Conservation (phyloP, 2,113 vertebrate species). For the Mungos mungo region DNA sequence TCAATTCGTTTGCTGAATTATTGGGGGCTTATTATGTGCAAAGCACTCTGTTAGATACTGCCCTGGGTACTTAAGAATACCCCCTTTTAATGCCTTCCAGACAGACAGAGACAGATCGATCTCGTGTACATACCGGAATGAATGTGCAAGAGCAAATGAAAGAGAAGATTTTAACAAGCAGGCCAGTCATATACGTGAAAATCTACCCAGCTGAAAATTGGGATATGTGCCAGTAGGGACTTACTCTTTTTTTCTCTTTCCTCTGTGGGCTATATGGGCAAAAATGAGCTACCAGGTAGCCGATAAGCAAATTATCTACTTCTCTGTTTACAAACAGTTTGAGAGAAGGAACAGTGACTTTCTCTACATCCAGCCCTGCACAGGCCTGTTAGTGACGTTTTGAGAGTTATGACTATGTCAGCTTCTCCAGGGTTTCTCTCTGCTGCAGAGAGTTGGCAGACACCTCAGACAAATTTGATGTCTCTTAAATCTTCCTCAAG, state of each 20-base stretch:
- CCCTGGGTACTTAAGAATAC: background rate
- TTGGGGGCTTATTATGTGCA: conserved; percentile 10
- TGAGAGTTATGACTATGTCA: conserved; percentile 77
- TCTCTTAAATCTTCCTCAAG: conserved; percentile 79
- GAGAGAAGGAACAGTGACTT: conserved; percentile 36
- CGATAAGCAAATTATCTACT: conserved; percentile 60
- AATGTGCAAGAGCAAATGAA: conserved; percentile 29
- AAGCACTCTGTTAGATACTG: background rate
- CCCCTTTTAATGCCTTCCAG: background rate
- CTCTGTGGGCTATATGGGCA: conserved; percentile 31
- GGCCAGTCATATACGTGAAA: conserved; percentile 17
- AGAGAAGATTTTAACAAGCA: conserved; percentile 26
- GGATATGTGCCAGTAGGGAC: background rate
- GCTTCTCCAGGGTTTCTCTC: conserved; percentile 75
- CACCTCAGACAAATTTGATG: conserved; percentile 77
- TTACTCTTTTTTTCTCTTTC: background rate
- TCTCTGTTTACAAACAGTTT: conserved; percentile 67
- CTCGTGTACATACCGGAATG: background rate
- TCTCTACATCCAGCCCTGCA: background rate
- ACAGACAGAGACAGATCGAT: background rate
- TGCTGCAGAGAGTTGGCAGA: conserved; percentile 76
- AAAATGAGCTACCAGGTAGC: conserved; percentile 44
- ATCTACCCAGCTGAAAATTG: conserved; percentile 45
- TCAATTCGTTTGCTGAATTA: conserved; percentile 48
- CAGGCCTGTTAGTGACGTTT: conserved; percentile 16